phyloP scores from a whole-genome alignment of 1,140 invertebrate genomes.

The Heliconius congener region DNA sequence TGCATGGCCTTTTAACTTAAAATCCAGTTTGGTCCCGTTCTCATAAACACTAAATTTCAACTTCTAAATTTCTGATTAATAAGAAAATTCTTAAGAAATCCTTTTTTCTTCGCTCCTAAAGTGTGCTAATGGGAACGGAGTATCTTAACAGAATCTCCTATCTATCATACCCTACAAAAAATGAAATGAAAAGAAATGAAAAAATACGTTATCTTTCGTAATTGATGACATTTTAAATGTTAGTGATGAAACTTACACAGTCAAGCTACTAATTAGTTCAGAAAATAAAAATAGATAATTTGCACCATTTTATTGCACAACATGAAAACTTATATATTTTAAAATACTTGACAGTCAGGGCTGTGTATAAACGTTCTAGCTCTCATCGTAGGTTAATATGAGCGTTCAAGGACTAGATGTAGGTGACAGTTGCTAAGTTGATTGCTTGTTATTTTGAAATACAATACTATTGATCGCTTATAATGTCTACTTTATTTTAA shows the following conservation, averaged over 20 bases:
- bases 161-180: too few species aligned
- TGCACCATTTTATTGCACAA: background rate
- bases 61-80: too few species aligned
- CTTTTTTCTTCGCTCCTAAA: too few species aligned
- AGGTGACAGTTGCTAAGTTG: slow-evolving; percentile 12
- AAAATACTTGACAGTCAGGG: background rate
- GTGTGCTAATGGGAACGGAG: too few species aligned
- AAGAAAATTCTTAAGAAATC: too few species aligned
- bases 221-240: too few species aligned
- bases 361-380: background rate
- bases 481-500: background rate
- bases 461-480: slow-evolving; percentile 11
- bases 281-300: background rate
- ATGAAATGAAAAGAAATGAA: too few species aligned
- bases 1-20: too few species aligned
- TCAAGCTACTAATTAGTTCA: background rate
- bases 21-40: too few species aligned
- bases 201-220: too few species aligned
- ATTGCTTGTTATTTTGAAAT: slow-evolving; percentile 17
- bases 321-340: background rate
- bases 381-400: background rate
- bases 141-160: too few species aligned
- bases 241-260: background rate
- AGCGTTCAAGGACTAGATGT: slow-evolving; percentile 12
- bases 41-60: too few species aligned